phyloP scores from a whole-genome alignment of 2,797 vertebrate genomes.

The Eremophila alpestris region DNA sequence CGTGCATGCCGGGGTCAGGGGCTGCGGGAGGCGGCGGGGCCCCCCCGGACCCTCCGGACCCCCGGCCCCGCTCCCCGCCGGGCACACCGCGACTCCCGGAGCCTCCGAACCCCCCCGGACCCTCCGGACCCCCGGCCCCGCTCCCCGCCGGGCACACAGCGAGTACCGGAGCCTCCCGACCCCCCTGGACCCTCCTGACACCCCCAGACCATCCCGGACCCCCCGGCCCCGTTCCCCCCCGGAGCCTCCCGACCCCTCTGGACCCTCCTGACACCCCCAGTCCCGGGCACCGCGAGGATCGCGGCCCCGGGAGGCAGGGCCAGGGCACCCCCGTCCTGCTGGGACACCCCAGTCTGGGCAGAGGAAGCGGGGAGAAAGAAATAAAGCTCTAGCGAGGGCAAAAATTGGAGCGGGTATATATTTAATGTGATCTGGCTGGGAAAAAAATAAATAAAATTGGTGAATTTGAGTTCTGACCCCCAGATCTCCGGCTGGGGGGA shows the following conservation, averaged over 20 bases:
- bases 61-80: conserved; percentile 39
- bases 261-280: too few relatives aligned
- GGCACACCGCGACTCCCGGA: not conserved
- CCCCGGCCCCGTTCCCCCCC: too few relatives aligned
- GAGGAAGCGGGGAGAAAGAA: not conserved
- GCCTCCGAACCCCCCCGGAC: too few relatives aligned
- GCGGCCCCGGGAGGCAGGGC: not conserved
- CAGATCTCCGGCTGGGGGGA: not conserved
- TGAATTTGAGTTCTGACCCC: not conserved
- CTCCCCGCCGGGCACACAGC: too few relatives aligned
- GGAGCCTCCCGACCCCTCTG: too few relatives aligned
- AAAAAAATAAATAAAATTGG: not conserved
- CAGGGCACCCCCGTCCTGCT: not conserved
- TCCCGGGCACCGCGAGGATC: not conserved
- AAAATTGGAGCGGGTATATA: not conserved
- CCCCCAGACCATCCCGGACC: too few relatives aligned
- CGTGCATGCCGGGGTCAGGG: conserved; percentile 89
- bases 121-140: too few relatives aligned
- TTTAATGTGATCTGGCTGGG: not conserved
- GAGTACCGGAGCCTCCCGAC: too few relatives aligned
- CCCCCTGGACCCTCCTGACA: too few relatives aligned
- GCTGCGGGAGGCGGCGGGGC: conserved; percentile 85
- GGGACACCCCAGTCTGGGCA: not conserved
- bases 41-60: conserved; percentile 66
- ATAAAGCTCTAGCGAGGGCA: not conserved